Percentiles rank a stretch among this genome's conserved stretches.
phyloP scores from a whole-genome alignment of 2,113 vertebrate species.

The Tetrax tetrax region DNA sequence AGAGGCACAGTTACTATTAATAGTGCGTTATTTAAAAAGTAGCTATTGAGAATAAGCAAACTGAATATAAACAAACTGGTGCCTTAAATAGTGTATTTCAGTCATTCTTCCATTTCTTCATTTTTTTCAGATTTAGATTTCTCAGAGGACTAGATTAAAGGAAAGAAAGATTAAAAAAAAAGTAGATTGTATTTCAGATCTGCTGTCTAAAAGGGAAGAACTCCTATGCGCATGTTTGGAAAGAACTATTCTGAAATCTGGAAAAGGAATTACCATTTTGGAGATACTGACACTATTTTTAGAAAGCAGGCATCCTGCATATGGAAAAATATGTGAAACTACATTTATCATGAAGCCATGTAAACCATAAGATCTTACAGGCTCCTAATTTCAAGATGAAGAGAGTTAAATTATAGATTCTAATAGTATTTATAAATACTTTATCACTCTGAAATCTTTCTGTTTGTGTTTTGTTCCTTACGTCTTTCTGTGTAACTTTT shows the following conservation, averaged over 20 bases:
- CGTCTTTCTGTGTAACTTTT: slow-evolving; percentile 26
- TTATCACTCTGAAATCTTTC: slow-evolving; percentile 60
- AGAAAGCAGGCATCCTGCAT: slow-evolving; percentile 10
- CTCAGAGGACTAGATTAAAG: background rate
- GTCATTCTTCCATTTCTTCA: background rate
- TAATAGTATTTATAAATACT: slow-evolving; percentile 47
- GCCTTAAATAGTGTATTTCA: background rate
- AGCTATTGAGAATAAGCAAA: background rate
- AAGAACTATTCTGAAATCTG: background rate
- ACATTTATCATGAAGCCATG: slow-evolving; percentile 17
- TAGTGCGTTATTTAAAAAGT: background rate
- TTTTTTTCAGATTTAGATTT: background rate
- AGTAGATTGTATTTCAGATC: background rate
- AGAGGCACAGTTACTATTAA: background rate
- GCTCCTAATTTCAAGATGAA: slow-evolving; percentile 54
- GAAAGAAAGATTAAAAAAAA: background rate
- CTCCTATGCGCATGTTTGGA: background rate
- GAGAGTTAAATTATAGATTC: slow-evolving; percentile 67
- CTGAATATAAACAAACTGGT: background rate
- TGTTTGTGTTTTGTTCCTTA: slow-evolving; percentile 56
- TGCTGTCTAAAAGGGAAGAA: background rate
- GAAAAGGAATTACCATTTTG: slow-evolving; percentile 29
- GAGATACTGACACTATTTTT: slow-evolving; percentile 41
- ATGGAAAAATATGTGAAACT: slow-evolving; percentile 16
- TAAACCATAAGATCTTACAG: slow-evolving; percentile 50